Percentiles rank a stretch among this genome's conserved stretches.
Conservation (phyloP, 2,888 invertebrate genomes). For the Drosophila paramelanica region DNA sequence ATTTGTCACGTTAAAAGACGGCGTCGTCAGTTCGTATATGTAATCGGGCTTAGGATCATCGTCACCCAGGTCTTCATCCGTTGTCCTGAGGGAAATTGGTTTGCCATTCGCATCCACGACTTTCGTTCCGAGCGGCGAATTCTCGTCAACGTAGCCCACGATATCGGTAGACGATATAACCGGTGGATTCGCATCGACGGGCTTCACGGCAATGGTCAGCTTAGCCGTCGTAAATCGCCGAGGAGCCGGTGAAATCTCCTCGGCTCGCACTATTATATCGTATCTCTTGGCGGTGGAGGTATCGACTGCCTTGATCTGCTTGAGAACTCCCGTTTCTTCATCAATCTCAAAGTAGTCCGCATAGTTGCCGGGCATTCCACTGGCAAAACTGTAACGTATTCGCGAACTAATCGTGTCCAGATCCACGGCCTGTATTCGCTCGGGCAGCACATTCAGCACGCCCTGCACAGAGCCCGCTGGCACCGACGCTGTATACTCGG, state of each 20-base stretch:
- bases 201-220: constrained; percentile 92
- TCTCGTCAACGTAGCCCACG: constrained; percentile 93
- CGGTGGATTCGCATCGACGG: constrained; percentile 94
- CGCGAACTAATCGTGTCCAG: constrained; percentile 94
- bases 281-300: constrained; percentile 92
- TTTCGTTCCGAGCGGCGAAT: constrained; percentile 93
- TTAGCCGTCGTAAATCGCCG: constrained; percentile 93
- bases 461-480: constrained; percentile 92
- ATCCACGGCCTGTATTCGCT: constrained; percentile 95
- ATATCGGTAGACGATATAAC: constrained; percentile 89
- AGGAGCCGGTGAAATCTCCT: constrained; percentile 92
- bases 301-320: constrained; percentile 92
- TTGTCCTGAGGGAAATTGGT: constrained; percentile 90
- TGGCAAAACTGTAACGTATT: constrained; percentile 92
- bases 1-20: constrained; percentile 91
- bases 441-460: constrained; percentile 92
- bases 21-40: constrained; percentile 93
- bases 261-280: constrained; percentile 93
- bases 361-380: constrained; percentile 92
- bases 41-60: constrained; percentile 92
- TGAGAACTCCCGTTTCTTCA: constrained; percentile 91
- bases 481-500: constrained; percentile 93
- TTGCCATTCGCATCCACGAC: constrained; percentile 89
- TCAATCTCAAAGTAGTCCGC: constrained; percentile 93
- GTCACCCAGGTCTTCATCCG: constrained; percentile 93